Percentiles rank a stretch among this genome's conserved stretches.
Evolutionary conservation across 64 coral and sea anemone genomes (phyloP).

Genomic region (Pocillopora verrucosa): DNA sequence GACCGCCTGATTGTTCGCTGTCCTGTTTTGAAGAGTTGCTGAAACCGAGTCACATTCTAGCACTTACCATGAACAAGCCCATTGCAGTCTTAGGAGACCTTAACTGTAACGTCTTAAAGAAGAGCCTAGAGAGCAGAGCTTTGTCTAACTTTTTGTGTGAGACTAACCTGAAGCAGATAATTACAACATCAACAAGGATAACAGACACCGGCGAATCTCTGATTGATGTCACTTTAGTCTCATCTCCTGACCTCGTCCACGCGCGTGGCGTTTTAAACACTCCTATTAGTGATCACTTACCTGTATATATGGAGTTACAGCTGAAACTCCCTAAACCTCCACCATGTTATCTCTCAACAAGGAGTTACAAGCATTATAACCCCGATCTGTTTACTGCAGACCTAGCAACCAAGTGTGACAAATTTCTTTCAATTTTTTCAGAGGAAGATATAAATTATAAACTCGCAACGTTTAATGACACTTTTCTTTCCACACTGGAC

Average conservation of each 20-base stretch:
- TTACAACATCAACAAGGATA: conserved; percentile 14
- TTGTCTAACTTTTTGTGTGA: neutral
- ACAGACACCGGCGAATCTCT: conserved; percentile 24
- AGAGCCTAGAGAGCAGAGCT: neutral
- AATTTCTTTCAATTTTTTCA: conserved; percentile 42
- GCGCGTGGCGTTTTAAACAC: conserved; percentile 13
- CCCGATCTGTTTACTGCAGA: conserved; percentile 5
- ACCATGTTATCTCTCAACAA: neutral
- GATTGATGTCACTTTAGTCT: conserved; percentile 31
- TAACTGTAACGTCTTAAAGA: conserved; percentile 32
- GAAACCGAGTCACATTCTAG: conserved; percentile 39
- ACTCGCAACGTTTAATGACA: no score
- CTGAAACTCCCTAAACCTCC: conserved; percentile 37
- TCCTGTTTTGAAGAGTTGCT: conserved; percentile 33
- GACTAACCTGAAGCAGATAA: neutral
- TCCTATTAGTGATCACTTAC: conserved; percentile 60
- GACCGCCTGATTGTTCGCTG: conserved; percentile 12
- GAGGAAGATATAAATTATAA: no score
- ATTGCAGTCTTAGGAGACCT: conserved; percentile 31
- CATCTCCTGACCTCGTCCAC: neutral
- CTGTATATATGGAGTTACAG: conserved; percentile 36
- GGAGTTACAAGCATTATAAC: conserved; percentile 45
- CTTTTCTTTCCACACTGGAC: no score
- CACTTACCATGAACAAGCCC: conserved; percentile 25
- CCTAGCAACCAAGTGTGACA: conserved; percentile 26